These are phyloP conservation scores for Platysternon megacephalum DNA, from an alignment of 2,113 vertebrate genomes.

Conservation along the genomic window DNA sequence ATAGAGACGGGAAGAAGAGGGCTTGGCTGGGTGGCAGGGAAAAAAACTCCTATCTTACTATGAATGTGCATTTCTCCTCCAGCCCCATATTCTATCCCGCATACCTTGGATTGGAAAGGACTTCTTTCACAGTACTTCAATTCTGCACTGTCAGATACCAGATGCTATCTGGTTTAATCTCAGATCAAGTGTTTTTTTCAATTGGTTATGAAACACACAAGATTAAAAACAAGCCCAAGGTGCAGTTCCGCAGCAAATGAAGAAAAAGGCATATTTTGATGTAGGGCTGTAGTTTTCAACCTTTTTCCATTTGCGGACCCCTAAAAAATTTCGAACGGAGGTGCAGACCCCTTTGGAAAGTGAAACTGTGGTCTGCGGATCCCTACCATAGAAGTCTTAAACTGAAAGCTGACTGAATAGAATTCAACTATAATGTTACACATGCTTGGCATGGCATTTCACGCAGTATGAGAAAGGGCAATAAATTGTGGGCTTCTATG, in stretches of 20 bases:
- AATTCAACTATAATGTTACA: background rate
- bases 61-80: background rate
- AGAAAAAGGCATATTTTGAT: background rate
- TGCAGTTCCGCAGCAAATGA: background rate
- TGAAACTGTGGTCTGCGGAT: background rate
- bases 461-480: background rate
- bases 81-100: background rate
- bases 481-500: background rate
- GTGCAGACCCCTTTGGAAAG: background rate
- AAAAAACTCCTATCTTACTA: background rate
- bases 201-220: conserved; percentile 3
- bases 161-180: conserved; percentile 1
- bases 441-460: background rate
- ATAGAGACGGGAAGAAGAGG: background rate
- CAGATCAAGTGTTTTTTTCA: background rate
- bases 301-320: background rate
- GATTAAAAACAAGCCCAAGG: conserved; percentile 26
- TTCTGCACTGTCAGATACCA: background rate
- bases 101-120: background rate
- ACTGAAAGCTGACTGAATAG: background rate
- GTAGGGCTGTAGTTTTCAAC: background rate
- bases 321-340: background rate
- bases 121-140: background rate
- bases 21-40: background rate
- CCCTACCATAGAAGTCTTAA: background rate